Evolutionary conservation across 2,888 invertebrate genomes (phyloP).

Genomic region (Oxystoma pomonae): DNA sequence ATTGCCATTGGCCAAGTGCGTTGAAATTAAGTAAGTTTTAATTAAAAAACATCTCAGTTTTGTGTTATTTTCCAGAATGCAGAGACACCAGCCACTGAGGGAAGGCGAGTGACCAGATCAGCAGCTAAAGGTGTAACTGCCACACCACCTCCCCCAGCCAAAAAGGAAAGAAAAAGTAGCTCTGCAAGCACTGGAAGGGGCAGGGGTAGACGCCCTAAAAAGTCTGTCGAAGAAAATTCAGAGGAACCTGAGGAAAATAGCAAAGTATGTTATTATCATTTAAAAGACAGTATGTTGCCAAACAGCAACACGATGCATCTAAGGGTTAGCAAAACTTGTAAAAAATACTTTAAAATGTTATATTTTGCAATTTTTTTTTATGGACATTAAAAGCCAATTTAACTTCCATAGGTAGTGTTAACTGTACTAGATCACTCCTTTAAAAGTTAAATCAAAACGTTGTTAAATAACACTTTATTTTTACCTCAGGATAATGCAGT

Average conservation of each 20-base stretch:
- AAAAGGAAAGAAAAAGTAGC: constrained; percentile 43
- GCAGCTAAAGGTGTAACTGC: constrained; percentile 52
- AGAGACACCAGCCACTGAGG: constrained; percentile 51
- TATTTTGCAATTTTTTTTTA: too few species aligned
- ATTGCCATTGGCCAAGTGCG: too few species aligned
- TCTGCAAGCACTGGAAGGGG: constrained; percentile 29
- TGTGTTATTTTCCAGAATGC: constrained; percentile 44
- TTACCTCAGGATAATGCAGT: constrained; percentile 2
- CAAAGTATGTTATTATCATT: constrained; percentile 32
- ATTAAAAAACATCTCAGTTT: too few species aligned
- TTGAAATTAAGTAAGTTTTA: too few species aligned
- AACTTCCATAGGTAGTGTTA: too few species aligned
- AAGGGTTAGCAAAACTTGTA: too few species aligned
- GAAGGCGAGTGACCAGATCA: constrained; percentile 55
- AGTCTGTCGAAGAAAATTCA: constrained; percentile 37
- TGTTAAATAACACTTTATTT: too few species aligned
- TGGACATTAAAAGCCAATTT: too few species aligned
- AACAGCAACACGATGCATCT: too few species aligned
- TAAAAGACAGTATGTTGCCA: background rate
- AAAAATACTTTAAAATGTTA: too few species aligned
- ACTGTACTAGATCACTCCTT: too few species aligned
- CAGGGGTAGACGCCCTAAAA: constrained; percentile 43
- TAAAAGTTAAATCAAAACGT: too few species aligned
- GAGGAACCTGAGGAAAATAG: constrained; percentile 42
- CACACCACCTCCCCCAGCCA: constrained; percentile 54